These are phyloP conservation scores for Lagenorhynchus albirostris DNA, from an alignment of 2,113 vertebrate species.

Conservation along the genomic window DNA sequence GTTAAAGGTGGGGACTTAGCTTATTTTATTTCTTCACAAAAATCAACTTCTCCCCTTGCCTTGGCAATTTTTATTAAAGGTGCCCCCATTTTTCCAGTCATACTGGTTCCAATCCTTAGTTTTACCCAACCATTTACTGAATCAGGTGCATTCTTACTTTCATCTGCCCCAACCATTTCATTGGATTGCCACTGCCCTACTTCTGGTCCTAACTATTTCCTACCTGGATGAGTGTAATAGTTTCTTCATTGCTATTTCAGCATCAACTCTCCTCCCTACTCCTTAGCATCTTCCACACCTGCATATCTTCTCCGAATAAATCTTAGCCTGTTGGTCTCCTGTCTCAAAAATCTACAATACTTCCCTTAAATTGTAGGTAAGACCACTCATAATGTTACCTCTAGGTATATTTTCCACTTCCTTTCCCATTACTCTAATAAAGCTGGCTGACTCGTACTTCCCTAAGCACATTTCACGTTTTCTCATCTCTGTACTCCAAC, in stretches of 20 bases:
- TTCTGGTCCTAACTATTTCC: not conserved
- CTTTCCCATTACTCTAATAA: not conserved
- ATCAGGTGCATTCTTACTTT: not conserved
- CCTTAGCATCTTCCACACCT: not conserved
- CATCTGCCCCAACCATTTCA: not conserved
- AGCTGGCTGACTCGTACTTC: not conserved
- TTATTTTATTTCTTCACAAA: not conserved
- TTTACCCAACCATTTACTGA: not conserved
- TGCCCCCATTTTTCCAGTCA: not conserved
- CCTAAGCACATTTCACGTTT: not conserved
- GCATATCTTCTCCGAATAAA: not conserved
- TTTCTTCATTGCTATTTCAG: not conserved
- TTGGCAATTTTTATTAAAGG: not conserved
- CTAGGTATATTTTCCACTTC: not conserved
- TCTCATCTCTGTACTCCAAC: not conserved
- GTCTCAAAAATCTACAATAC: not conserved
- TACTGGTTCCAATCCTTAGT: not conserved
- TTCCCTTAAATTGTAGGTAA: not conserved
- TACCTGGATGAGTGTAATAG: not conserved
- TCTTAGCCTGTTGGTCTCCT: not conserved
- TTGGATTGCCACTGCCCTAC: not conserved
- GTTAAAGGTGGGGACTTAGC: not conserved
- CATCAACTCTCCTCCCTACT: not conserved
- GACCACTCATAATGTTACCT: not conserved
- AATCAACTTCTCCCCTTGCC: not conserved